These are phyloP conservation scores for Sepioteuthis lessoniana DNA, from an alignment of 2,888 invertebrate species.

Conservation along the genomic window DNA sequence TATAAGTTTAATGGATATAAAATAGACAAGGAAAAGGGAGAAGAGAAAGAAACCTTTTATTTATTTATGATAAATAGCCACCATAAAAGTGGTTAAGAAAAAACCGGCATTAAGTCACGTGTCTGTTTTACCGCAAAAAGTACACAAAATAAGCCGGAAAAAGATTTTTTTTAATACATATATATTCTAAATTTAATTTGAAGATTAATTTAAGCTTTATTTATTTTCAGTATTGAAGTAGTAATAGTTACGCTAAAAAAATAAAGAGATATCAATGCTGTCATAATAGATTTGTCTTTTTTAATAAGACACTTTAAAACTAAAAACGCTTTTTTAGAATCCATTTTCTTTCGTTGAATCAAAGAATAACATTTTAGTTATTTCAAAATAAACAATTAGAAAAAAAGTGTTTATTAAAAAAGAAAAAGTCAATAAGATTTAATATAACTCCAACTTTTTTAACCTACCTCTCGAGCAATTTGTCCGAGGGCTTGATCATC, in stretches of 20 bases:
- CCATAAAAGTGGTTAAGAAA: not conserved
- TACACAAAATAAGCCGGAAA: not conserved
- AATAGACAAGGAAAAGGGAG: not conserved
- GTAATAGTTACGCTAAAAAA: not conserved
- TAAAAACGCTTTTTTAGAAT: too few species aligned
- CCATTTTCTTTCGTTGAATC: too few species aligned
- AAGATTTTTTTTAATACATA: too few species aligned
- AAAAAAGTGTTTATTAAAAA: not conserved
- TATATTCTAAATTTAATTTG: not conserved
- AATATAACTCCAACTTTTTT: not conserved
- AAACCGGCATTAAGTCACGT: not conserved
- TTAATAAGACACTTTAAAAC: too few species aligned
- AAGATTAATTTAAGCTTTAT: too few species aligned
- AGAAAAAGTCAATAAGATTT: too few species aligned
- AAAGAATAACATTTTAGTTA: too few species aligned
- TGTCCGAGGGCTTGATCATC: constrained; percentile 97
- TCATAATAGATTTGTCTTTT: too few species aligned
- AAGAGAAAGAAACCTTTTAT: not conserved
- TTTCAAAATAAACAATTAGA: not conserved
- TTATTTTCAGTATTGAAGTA: not conserved
- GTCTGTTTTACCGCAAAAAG: not conserved
- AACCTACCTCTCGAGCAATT: constrained; percentile 93
- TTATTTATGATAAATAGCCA: too few species aligned
- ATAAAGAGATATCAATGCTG: not conserved
- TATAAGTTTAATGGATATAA: not conserved